phyloP scores from a whole-genome alignment of 1,140 invertebrate genomes.

The Ips nitidus region DNA sequence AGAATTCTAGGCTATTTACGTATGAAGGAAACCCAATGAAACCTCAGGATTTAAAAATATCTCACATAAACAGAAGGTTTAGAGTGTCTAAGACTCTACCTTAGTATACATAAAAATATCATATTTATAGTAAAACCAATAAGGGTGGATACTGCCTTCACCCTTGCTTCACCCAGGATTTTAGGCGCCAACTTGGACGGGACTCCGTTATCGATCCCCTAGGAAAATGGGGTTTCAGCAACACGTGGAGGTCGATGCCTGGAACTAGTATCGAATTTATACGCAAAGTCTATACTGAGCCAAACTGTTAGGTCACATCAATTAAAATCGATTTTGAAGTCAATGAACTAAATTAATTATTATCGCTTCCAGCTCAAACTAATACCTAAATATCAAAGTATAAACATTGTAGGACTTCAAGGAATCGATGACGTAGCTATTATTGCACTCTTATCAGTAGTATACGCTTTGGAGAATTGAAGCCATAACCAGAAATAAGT shows the following conservation, averaged over 20 bases:
- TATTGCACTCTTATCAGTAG: not conserved
- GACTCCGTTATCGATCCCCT: not conserved
- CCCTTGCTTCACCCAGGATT: not conserved
- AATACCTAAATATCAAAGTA: not conserved
- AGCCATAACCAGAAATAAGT: not conserved
- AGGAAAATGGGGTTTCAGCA: slow-evolving; percentile 18
- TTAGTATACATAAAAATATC: no score
- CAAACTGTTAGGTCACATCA: no score
- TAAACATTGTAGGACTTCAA: slow-evolving; percentile 10
- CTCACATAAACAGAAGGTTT: no score
- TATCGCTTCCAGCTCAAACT: no score
- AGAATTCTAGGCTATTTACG: no score
- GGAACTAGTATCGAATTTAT: not conserved
- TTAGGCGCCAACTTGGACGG: slow-evolving; percentile 14
- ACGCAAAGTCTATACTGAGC: no score
- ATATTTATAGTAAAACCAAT: no score
- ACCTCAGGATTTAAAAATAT: no score
- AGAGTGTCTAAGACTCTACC: no score
- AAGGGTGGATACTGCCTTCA: not conserved
- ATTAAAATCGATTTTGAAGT: no score
- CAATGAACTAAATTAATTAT: no score
- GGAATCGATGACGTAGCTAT: not conserved
- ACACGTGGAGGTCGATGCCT: slow-evolving; percentile 20
- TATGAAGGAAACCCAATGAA: no score
- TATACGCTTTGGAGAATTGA: not conserved